These are phyloP conservation scores for Deladenus siricidicola DNA, from an alignment of 2,888 invertebrate species.

Conservation along the genomic window DNA sequence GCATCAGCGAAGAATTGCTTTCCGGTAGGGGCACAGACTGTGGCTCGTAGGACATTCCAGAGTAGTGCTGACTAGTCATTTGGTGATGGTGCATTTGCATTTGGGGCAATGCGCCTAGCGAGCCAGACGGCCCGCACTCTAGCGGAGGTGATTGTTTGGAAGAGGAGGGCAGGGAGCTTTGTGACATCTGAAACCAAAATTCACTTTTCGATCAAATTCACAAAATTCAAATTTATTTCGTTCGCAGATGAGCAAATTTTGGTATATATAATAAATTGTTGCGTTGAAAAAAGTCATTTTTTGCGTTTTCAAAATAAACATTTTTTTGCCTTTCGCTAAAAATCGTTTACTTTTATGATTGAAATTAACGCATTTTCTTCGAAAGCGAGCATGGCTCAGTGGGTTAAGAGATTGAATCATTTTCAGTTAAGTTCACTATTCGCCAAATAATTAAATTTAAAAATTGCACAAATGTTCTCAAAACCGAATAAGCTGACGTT, in stretches of 20 bases:
- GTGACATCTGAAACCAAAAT: not conserved
- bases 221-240: not conserved
- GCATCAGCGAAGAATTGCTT: constrained; percentile 31
- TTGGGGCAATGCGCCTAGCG: too few species aligned
- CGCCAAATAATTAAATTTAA: not conserved
- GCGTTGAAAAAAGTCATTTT: too few species aligned
- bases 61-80: too few species aligned
- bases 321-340: not conserved
- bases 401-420: not conserved
- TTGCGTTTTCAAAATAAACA: too few species aligned
- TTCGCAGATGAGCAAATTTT: too few species aligned
- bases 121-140: not conserved
- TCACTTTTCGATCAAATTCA: not conserved
- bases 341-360: not conserved
- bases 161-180: not conserved
- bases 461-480: not conserved
- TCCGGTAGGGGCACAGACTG: constrained; percentile 47
- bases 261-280: too few species aligned
- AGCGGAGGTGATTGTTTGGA: not conserved
- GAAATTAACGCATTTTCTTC: not conserved
- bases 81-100: too few species aligned
- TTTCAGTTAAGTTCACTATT: too few species aligned
- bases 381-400: not conserved
- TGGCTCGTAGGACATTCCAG: constrained; percentile 31
- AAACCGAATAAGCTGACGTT: not conserved